Conservation (phyloP, 2,797 vertebrate genomes). For the Clarias laeviceps region DNA sequence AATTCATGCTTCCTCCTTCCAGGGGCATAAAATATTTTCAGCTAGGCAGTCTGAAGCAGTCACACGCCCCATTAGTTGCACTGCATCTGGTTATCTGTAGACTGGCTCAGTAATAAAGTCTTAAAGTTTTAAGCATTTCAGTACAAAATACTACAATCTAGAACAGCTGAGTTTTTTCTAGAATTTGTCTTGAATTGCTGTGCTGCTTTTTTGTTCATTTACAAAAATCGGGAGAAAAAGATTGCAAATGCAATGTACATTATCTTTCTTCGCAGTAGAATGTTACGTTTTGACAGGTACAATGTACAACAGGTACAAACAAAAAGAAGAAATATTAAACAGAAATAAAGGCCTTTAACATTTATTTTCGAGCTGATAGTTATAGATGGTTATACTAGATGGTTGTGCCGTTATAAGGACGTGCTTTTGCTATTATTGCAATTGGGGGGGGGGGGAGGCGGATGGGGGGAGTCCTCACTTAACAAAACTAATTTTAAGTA, state of each 20-base stretch:
- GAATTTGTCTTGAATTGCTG: too few relatives aligned
- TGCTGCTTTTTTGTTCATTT: not conserved
- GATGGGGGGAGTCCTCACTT: not conserved
- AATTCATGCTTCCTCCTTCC: not conserved
- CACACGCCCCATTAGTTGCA: not conserved
- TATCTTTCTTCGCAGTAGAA: not conserved
- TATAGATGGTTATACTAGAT: not conserved
- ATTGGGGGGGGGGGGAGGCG: not conserved
- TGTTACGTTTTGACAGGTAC: not conserved
- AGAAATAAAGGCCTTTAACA: not conserved
- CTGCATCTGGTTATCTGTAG: not conserved
- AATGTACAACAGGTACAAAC: not conserved
- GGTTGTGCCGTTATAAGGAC: not conserved
- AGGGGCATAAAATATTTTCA: not conserved
- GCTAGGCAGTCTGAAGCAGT: not conserved
- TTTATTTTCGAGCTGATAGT: not conserved
- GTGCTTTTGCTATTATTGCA: not conserved
- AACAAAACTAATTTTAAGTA: not conserved
- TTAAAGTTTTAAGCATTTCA: not conserved
- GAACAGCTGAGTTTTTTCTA: not conserved
- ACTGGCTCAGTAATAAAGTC: not conserved
- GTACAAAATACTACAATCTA: not conserved
- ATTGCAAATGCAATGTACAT: not conserved
- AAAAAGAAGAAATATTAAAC: not conserved
- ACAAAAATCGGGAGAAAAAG: not conserved